Evolutionary conservation across 2,888 invertebrate species (phyloP).

Genomic region (Endotricha flammealis): DNA sequence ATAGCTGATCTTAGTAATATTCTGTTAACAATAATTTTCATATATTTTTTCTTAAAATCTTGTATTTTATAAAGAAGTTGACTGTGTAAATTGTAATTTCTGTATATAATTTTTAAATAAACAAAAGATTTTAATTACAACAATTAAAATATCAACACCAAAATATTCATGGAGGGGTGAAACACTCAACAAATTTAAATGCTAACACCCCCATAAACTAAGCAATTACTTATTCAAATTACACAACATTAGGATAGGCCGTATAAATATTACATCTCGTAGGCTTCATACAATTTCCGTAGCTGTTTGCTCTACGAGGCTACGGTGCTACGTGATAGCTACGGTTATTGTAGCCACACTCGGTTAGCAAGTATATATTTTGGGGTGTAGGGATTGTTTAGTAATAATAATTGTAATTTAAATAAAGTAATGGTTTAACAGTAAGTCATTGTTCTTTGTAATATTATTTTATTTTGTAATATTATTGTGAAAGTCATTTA

Average conservation of each 20-base stretch:
- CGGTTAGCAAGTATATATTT: too few species aligned
- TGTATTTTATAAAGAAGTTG: too few species aligned
- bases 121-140: background rate
- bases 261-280: slow-evolving; percentile 9
- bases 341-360: slow-evolving; percentile 3
- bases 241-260: slow-evolving; percentile 4
- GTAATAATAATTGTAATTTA: too few species aligned
- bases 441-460: too few species aligned
- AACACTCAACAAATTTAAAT: slow-evolving; percentile 3
- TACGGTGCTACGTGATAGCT: slow-evolving; percentile 12
- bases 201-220: slow-evolving; percentile 5
- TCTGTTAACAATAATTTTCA: too few species aligned
- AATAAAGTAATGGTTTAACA: too few species aligned
- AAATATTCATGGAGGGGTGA: slow-evolving; percentile 1
- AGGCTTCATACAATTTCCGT: slow-evolving; percentile 9
- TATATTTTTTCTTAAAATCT: too few species aligned
- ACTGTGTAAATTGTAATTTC: too few species aligned
- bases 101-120: background rate
- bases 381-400: too few species aligned
- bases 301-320: slow-evolving; percentile 12
- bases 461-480: too few species aligned
- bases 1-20: too few species aligned
- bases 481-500: too few species aligned
- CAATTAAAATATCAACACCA: background rate
- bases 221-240: slow-evolving; percentile 11